A percentile compares a stretch with the other conserved stretches of the same genome.
Conservation (phyloP, 2,113 vertebrate species). For the Oostethus manadensis region DNA sequence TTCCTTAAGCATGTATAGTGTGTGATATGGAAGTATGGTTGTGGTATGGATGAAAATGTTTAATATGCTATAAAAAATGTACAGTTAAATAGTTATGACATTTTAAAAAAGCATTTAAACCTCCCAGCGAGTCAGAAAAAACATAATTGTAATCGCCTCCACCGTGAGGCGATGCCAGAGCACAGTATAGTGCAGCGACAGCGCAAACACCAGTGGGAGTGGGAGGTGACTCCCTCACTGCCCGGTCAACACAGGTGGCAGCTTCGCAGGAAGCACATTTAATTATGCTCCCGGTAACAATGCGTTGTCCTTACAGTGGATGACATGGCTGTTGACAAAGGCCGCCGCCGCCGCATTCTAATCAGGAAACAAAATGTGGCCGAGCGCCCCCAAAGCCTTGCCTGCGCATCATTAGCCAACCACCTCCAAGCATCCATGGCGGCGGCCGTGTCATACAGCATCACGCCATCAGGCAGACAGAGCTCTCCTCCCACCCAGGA, state of each 20-base stretch:
- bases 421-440: constrained; percentile 66
- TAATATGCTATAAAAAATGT: too few species aligned
- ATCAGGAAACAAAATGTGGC: constrained; percentile 93
- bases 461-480: constrained; percentile 52
- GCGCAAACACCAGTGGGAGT: constrained; percentile 1
- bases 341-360: constrained; percentile 88
- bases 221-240: constrained; percentile 47
- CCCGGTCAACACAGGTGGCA: constrained; percentile 76
- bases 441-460: constrained; percentile 47
- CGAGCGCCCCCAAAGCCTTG: constrained; percentile 78
- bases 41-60: neutral
- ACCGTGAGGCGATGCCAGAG: constrained; percentile 9
- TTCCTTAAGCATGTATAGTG: too few species aligned
- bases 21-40: too few species aligned
- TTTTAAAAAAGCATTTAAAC: too few species aligned
- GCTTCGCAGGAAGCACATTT: constrained; percentile 81
- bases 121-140: too few species aligned
- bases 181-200: neutral
- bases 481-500: constrained; percentile 79
- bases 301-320: constrained; percentile 85
- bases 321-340: constrained; percentile 90
- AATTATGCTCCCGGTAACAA: constrained; percentile 91
- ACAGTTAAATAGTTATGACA: too few species aligned
- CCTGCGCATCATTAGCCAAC: constrained; percentile 85
- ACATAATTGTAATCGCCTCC: too few species aligned